A percentile compares a stretch with the other conserved stretches of the same genome.
Evolutionary conservation across 37 sponge, comb jelly and placozoan genomes (phyloP).

Genomic region (Lycopodina hypogea): DNA sequence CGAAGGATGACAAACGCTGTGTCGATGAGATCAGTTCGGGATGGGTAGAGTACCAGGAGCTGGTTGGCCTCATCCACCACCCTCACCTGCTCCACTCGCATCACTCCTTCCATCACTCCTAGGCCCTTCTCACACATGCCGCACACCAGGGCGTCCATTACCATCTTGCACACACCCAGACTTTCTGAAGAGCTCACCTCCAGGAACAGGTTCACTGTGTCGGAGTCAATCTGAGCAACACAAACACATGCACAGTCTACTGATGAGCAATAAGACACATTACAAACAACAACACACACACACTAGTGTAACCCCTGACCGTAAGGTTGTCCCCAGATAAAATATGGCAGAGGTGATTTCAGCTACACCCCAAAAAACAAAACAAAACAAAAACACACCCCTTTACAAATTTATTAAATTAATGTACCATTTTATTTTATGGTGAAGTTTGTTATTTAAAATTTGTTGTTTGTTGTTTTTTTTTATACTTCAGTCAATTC

Average conservation of each 20-base stretch:
- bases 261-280: too few species aligned
- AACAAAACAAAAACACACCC: too few species aligned
- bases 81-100: constrained; percentile 79
- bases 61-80: constrained; percentile 59
- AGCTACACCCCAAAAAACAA: too few species aligned
- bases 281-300: too few species aligned
- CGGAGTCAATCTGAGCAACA: constrained; percentile 22
- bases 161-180: constrained; percentile 59
- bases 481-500: too few species aligned
- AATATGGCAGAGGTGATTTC: too few species aligned
- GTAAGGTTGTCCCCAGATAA: too few species aligned
- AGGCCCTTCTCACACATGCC: constrained; percentile 63
- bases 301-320: too few species aligned
- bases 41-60: constrained; percentile 75
- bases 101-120: constrained; percentile 5
- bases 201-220: constrained; percentile 60
- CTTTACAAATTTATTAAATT: too few species aligned
- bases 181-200: constrained; percentile 83
- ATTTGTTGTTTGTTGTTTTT: too few species aligned
- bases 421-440: too few species aligned
- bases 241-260: not conserved
- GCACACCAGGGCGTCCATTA: constrained; percentile 62
- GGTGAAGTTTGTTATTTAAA: too few species aligned
- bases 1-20: not conserved
- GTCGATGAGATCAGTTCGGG: constrained; percentile 72